phyloP scores from a whole-genome alignment of 2,797 vertebrate genomes.

The Brachymystax lenok region DNA sequence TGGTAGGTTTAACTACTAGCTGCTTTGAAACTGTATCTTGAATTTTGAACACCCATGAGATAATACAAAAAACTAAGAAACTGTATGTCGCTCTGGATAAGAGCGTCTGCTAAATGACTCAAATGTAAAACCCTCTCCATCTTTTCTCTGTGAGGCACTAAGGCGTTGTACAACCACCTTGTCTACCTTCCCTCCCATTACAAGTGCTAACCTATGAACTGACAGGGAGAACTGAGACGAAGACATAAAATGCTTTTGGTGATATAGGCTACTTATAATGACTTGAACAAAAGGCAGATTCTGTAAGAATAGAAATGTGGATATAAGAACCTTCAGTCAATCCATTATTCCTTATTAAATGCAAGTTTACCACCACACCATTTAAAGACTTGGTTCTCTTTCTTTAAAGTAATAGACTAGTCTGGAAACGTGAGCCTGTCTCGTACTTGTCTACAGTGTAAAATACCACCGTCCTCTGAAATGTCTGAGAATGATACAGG shows the following conservation, averaged over 20 bases:
- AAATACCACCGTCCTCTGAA: background rate
- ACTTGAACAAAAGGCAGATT: background rate
- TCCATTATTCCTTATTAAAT: background rate
- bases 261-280: background rate
- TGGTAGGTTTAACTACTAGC: background rate
- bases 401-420: background rate
- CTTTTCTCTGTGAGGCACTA: background rate
- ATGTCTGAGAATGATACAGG: background rate
- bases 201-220: background rate
- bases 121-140: too few relatives aligned
- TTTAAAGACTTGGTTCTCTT: background rate
- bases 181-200: background rate
- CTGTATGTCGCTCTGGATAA: too few relatives aligned
- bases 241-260: background rate
- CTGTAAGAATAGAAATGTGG: background rate
- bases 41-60: background rate
- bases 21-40: background rate
- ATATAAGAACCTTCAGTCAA: background rate
- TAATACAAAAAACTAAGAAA: background rate
- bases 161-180: background rate
- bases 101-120: too few relatives aligned
- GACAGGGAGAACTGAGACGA: background rate
- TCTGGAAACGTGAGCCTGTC: background rate
- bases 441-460: background rate
- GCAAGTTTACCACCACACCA: background rate